These are phyloP conservation scores for Heliocidaris erythrogramma DNA, from an alignment of 35 echinoderm and acorn worm species.

Conservation along the genomic window DNA sequence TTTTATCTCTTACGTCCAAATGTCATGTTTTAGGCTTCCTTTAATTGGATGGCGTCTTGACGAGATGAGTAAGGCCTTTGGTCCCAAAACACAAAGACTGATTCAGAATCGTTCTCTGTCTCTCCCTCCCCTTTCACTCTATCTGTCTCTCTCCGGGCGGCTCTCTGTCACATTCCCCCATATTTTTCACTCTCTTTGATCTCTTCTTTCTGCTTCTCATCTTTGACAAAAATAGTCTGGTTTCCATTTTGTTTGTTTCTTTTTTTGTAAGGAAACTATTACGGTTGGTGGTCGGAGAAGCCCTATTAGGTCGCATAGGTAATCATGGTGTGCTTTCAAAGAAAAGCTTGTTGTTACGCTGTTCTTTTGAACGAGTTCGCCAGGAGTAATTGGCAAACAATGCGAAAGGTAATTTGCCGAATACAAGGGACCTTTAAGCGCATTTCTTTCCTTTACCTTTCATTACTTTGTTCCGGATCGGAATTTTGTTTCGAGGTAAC, in stretches of 20 bases:
- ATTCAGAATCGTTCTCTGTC: not conserved
- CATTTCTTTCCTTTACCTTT: constrained; percentile 12
- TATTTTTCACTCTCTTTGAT: not conserved
- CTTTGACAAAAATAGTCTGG: not conserved
- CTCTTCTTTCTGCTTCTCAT: not conserved
- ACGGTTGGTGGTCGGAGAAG: constrained; percentile 24
- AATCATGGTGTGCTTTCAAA: constrained; percentile 30
- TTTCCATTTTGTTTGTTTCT: not conserved
- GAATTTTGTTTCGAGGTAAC: not conserved
- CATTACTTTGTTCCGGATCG: not conserved
- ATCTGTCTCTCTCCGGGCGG: not conserved
- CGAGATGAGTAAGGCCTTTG: not conserved
- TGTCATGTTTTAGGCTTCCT: constrained; percentile 4
- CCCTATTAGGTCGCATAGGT: not conserved
- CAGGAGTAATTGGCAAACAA: constrained; percentile 44
- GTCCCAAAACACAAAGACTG: not conserved
- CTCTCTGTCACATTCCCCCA: not conserved
- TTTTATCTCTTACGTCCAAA: not conserved
- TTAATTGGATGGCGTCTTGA: constrained; percentile 1
- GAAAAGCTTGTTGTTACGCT: constrained; percentile 14
- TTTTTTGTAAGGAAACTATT: not conserved
- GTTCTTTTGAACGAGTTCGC: not conserved
- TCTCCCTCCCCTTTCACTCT: not conserved
- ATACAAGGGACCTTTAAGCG: constrained; percentile 33
- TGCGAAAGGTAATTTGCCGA: constrained; percentile 9